Evolutionary conservation across 1,140 invertebrate species (phyloP), one percentile per base, ranked within the genome.

Genomic region (Elymnias hypermnestra): DNA sequence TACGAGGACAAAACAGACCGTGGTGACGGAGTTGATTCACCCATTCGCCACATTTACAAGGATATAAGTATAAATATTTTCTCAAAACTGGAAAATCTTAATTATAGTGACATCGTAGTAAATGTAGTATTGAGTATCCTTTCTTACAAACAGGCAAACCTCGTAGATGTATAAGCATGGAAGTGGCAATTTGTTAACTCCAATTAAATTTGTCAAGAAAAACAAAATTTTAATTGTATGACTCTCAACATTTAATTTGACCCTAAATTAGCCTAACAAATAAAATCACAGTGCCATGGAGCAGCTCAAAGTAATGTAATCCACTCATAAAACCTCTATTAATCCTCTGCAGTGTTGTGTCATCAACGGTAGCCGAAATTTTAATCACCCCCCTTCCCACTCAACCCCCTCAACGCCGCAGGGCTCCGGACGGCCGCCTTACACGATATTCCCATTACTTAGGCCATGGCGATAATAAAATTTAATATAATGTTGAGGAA

Each of bases 391-490:
- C 54, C 63, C 47, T 54, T 56, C 29, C 53, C 47, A 37, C 39
- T 38, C 46, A 21, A 29, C 57, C 49, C 61, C 54, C 43, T 39
- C 43, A 48, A 59, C 67, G 67, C 74, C 74, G 64, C 53, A 56
- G 59, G 68, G 75, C 68, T 60, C 54, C 63, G 77, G 70, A 71
- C 69, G 70, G 57, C 58, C 76, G 73, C 73, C 84, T 87, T 87
- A 87, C 85, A 87, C 82, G 83, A 86, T 84, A 87, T 87, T 87
- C 82, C 71, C 83, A 87, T 85, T 87, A 85, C 83, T 86, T 86
- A 84, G 85, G 85, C 83, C 79, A 77, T 73, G 71, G 73, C 71
- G 57, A 84, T 86, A 85, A 86, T 87, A 87, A 87, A 87, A 87
- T 87, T 87, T 87, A 86, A 87, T 85, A 87, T 84, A 83, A 85